Conservation (phyloP, 2,888 invertebrate species). For the Platycheirus albimanus region DNA sequence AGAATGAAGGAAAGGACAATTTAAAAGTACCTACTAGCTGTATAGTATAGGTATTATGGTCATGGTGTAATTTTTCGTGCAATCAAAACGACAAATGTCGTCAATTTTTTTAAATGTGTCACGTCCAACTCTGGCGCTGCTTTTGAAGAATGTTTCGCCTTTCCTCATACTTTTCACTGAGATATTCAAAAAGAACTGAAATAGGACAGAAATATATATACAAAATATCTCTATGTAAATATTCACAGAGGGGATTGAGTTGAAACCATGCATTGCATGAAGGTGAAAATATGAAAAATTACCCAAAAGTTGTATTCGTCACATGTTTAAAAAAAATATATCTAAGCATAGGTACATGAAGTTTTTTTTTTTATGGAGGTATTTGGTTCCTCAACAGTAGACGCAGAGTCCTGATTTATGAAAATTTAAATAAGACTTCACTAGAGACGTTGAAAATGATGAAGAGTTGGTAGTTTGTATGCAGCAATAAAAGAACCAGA, state of each 20-base stretch:
- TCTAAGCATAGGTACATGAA: conserved; percentile 28
- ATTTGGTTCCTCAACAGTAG: conserved; percentile 65
- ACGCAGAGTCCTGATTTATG: conserved; percentile 75
- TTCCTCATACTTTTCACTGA: conserved; percentile 20
- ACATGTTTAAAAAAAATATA: conserved; percentile 58
- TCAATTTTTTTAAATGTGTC: conserved; percentile 77
- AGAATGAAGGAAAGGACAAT: conserved; percentile 31
- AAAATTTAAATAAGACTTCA: conserved; percentile 77
- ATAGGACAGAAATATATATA: conserved; percentile 31
- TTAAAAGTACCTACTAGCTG: too few species aligned
- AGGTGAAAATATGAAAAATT: conserved; percentile 73
- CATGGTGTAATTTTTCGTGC: conserved; percentile 75
- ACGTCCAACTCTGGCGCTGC: conserved; percentile 75
- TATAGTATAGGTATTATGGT: conserved; percentile 50
- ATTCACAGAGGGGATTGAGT: neutral
- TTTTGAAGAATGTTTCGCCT: conserved; percentile 52
- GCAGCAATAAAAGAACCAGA: conserved; percentile 66
- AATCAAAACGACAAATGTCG: conserved; percentile 77
- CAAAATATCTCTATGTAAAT: conserved; percentile 8
- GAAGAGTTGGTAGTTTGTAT: conserved; percentile 72
- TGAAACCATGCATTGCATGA: conserved; percentile 44
- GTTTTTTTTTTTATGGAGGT: conserved; percentile 12
- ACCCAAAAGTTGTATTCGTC: conserved; percentile 68
- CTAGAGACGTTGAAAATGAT: conserved; percentile 69
- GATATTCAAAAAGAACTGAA: conserved; percentile 27